These are phyloP conservation scores for Euura saliciscinereae DNA, from an alignment of 1,140 invertebrate species.

Conservation along the genomic window DNA sequence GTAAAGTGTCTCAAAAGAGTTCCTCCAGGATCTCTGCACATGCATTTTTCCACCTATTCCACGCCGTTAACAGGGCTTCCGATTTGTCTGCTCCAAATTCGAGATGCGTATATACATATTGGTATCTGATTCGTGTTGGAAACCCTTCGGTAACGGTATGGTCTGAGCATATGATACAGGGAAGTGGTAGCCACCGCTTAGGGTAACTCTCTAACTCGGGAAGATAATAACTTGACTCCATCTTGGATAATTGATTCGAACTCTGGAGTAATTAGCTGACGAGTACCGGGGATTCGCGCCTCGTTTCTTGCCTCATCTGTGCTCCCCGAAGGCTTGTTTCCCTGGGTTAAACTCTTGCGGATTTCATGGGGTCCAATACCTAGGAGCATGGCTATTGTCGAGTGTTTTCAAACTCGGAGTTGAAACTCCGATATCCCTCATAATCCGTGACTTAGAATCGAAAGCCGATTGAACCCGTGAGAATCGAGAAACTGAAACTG, in stretches of 20 bases:
- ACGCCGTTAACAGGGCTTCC: too few relatives aligned
- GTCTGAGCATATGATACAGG: too few relatives aligned
- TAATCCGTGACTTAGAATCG: background rate
- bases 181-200: background rate
- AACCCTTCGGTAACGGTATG: too few relatives aligned
- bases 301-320: background rate
- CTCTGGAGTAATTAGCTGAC: constrained; percentile 4
- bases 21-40: too few relatives aligned
- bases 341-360: background rate
- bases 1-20: background rate
- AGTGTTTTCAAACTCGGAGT: background rate
- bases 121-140: too few relatives aligned
- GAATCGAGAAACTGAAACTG: background rate
- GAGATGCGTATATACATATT: too few relatives aligned
- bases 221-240: constrained; percentile 3
- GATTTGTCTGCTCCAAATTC: too few relatives aligned
- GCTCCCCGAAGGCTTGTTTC: background rate
- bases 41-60: too few relatives aligned
- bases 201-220: background rate
- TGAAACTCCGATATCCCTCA: background rate
- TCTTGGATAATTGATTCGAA: background rate
- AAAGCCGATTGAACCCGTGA: background rate
- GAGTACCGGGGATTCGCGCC: background rate
- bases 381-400: too few relatives aligned
- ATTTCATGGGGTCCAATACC: background rate